Conservation (phyloP, 2,888 invertebrate genomes). For the Colletes collaris region DNA sequence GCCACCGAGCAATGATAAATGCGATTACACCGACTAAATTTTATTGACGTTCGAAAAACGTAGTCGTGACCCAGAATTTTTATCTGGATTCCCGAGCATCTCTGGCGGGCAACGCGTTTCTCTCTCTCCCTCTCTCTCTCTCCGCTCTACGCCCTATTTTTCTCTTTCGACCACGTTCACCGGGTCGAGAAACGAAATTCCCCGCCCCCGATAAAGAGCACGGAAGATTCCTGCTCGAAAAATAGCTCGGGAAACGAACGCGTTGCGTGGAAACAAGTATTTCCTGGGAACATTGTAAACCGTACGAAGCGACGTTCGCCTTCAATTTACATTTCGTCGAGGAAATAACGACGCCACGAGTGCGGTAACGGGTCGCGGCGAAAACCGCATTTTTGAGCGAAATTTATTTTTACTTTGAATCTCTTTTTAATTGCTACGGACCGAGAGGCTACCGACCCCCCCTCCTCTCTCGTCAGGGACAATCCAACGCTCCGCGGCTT, state of each 20-base stretch:
- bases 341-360: neutral
- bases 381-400: no score
- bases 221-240: neutral
- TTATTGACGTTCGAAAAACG: constrained; percentile 50
- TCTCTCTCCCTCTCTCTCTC: neutral
- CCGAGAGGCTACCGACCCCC: no score
- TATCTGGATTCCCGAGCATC: constrained; percentile 28
- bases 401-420: no score
- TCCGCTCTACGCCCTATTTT: neutral
- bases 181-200: constrained; percentile 19
- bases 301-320: constrained; percentile 12
- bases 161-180: neutral
- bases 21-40: constrained; percentile 55
- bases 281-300: constrained; percentile 9
- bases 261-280: neutral
- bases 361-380: no score
- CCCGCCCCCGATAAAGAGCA: neutral
- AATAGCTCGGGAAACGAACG: constrained; percentile 9
- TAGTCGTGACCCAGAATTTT: constrained; percentile 48
- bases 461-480: no score
- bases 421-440: no score
- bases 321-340: constrained; percentile 4
- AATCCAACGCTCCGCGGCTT: no score
- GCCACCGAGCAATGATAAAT: constrained; percentile 45
- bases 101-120: neutral